A percentile compares a stretch with the other conserved stretches of the same genome.
Conservation (phyloP, 1,140 invertebrate genomes). For the Frieseomelitta varia region DNA sequence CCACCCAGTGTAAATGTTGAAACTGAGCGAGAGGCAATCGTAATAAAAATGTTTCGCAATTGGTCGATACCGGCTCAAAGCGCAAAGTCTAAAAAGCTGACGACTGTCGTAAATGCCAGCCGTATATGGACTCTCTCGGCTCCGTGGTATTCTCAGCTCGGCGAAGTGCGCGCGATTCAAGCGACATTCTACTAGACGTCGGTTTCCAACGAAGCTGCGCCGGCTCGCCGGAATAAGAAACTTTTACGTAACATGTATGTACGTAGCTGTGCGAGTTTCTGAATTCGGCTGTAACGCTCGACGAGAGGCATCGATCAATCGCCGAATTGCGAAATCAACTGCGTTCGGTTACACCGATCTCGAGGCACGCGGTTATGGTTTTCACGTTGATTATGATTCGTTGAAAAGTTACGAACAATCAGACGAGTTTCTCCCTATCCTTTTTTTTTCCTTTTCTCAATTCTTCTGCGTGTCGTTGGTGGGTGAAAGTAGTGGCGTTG, state of each 20-base stretch:
- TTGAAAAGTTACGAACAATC: background rate
- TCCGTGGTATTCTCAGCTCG: conserved; percentile 37
- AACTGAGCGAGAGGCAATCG: conserved; percentile 9
- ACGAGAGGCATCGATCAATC: conserved; percentile 35
- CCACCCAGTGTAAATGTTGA: background rate
- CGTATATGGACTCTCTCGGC: conserved; percentile 61
- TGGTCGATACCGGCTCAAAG: conserved; percentile 46
- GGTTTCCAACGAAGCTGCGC: conserved; percentile 1
- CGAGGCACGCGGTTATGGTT: background rate
- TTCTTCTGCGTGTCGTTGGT: no score
- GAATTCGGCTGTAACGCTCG: conserved; percentile 40
- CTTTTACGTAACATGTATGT: conserved; percentile 52
- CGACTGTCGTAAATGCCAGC: conserved; percentile 60
- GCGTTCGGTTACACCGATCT: conserved; percentile 40
- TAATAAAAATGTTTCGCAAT: conserved; percentile 63
- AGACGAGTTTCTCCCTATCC: background rate
- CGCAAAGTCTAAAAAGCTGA: conserved; percentile 45
- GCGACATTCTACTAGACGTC: conserved; percentile 47
- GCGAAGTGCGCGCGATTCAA: conserved; percentile 15
- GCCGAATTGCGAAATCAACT: conserved; percentile 52
- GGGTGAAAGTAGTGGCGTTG: background rate
- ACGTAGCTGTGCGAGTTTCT: background rate
- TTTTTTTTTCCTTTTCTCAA: no score
- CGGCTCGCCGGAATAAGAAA: background rate
- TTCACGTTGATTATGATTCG: background rate